Evolutionary conservation across 2,113 vertebrate genomes (phyloP), one percentile per base, ranked within the genome.

Genomic region (Girardinichthys multiradiatus): DNA sequence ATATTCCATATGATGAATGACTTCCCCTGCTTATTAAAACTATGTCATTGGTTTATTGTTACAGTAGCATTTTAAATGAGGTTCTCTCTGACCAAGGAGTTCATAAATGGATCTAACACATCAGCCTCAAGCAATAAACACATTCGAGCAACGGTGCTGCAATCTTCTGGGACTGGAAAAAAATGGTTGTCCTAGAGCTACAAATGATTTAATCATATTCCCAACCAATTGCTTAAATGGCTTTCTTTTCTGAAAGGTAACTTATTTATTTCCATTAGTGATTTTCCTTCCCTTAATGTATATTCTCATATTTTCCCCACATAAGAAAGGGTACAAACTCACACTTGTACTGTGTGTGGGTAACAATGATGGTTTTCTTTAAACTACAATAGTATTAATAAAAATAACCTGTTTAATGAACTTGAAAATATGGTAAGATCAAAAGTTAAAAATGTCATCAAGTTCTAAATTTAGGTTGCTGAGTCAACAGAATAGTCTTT

Each of bases 141-240:
- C 69, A 67, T 59, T 59, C 33, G 29, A 62, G 35, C 15, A 42
- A 42, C 54, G 35, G 24, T n/a, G 60, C 58, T 45, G 65, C 68
- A 4, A 48, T 10, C 28, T 42, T 29, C 21, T n/a, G 48, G 48
- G 21, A 2, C 0, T 59, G 33, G 82, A 79, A 83, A 89, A 82
- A 75, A 80, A 85, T n/a, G n/a, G n/a, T n/a, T n/a, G n/a, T n/a
- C n/a, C 39, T 28, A 59, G 57, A 64, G 51, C 64, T 15, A 21
- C 42, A 74, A 42, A 72, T 45, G 26, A 66, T 27, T n/a, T 85
- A 73, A 64, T 78, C 57, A 63, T 74, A 72, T 82, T 85, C 67
- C 75, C 30, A 72, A 10, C 1, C 83, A 57, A 76, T 75, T 88
- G 77, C 84, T 45, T 30, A 27, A 64, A 67, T 9, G 5, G 48